A percentile compares a stretch with the other conserved stretches of the same genome.
Evolutionary conservation across 2,113 vertebrate species (phyloP).

Genomic region (Eira barbara): DNA sequence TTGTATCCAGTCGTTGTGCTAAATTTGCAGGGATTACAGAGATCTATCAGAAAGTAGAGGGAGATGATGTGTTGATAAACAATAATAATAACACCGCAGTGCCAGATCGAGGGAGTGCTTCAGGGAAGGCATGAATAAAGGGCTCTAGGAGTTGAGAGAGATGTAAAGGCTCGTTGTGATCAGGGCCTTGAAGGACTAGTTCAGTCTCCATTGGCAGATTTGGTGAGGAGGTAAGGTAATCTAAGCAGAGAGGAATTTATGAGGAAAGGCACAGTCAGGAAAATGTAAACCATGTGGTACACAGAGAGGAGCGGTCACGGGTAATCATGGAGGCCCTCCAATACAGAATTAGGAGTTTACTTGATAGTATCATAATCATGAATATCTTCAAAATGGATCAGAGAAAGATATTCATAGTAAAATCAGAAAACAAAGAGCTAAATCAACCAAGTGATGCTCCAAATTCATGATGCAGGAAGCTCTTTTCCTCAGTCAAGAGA

Average conservation of each 20-base stretch:
- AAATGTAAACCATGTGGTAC: background rate
- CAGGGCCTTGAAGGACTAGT: background rate
- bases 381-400: background rate
- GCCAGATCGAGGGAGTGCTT: background rate
- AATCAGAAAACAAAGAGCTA: background rate
- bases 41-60: background rate
- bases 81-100: background rate
- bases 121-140: background rate
- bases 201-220: background rate
- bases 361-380: background rate
- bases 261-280: background rate
- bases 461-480: background rate
- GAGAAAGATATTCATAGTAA: background rate
- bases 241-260: background rate
- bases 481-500: background rate
- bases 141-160: background rate
- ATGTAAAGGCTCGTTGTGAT: background rate
- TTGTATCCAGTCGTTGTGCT: background rate
- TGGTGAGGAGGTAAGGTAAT: background rate
- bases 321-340: background rate
- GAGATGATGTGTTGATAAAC: background rate
- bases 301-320: background rate
- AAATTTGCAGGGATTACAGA: background rate
- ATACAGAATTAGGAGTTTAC: background rate
- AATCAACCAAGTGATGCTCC: background rate